Conservation (phyloP, 2,888 invertebrate genomes). For the Aelia acuminata region DNA sequence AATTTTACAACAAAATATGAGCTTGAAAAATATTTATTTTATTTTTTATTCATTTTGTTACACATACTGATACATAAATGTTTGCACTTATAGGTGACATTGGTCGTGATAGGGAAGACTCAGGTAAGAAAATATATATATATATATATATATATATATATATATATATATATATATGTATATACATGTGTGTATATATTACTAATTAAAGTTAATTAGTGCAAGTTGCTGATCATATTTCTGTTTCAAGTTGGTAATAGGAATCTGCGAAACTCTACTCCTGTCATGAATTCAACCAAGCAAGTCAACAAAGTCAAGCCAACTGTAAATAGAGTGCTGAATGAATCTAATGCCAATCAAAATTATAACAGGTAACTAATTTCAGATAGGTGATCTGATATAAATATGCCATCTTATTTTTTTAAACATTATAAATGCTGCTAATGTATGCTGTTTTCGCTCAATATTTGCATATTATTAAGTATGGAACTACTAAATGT, state of each 20-base stretch:
- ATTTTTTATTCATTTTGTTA: not conserved
- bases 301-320: conserved; percentile 93
- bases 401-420: conserved; percentile 9
- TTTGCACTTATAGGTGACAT: conserved; percentile 70
- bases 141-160: too few species aligned
- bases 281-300: conserved; percentile 82
- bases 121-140: conserved; percentile 77
- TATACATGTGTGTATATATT: too few species aligned
- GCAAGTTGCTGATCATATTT: conserved; percentile 51
- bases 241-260: conserved; percentile 65
- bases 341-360: conserved; percentile 74
- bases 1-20: not conserved
- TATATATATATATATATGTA: too few species aligned
- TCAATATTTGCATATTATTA: conserved; percentile 34
- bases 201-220: not conserved
- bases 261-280: conserved; percentile 75
- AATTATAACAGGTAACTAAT: conserved; percentile 75
- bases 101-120: conserved; percentile 71
- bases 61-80: not conserved
- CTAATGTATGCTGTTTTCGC: conserved; percentile 28
- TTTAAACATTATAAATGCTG: conserved; percentile 31
- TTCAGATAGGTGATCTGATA: not conserved
- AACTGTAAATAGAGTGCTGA: conserved; percentile 80
- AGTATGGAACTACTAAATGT: conserved; percentile 14
- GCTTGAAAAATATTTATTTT: not conserved